These are phyloP conservation scores for Hirtodrosophila duncani DNA, from an alignment of 2,888 invertebrate genomes.

Conservation along the genomic window DNA sequence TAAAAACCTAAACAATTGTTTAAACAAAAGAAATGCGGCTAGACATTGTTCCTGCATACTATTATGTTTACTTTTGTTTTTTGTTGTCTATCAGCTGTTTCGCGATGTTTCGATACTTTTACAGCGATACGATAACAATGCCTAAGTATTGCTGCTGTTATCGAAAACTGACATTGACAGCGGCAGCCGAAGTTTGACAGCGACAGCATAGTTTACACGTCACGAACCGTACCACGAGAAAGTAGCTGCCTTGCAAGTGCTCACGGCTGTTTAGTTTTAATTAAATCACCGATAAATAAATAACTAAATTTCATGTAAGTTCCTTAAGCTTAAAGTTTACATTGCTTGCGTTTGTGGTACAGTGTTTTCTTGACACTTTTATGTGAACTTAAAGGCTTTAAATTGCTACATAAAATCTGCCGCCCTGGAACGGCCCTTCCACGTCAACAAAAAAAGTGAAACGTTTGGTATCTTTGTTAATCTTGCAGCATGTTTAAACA, in stretches of 20 bases:
- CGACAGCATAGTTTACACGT: conserved; percentile 72
- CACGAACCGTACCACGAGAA: conserved; percentile 66
- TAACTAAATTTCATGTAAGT: conserved; percentile 54
- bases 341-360: background rate
- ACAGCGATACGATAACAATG: conserved; percentile 14
- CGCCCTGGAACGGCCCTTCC: conserved; percentile 43
- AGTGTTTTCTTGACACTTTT: background rate
- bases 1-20: too few species aligned
- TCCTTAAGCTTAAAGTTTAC: background rate
- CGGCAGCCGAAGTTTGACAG: conserved; percentile 65
- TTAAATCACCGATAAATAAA: conserved; percentile 28
- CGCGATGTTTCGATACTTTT: conserved; percentile 9
- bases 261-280: conserved; percentile 35
- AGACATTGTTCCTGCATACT: too few species aligned
- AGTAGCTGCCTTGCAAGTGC: conserved; percentile 31
- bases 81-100: conserved; percentile 36
- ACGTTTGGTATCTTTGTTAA: conserved; percentile 18
- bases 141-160: conserved; percentile 8
- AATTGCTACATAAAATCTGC: conserved; percentile 1
- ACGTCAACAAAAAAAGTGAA: conserved; percentile 71
- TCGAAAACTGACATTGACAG: conserved; percentile 13
- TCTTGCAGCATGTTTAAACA: conserved; percentile 61
- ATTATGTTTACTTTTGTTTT: too few species aligned
- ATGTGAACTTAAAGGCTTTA: background rate
- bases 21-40: too few species aligned